A percentile compares a stretch with the other conserved stretches of the same genome.
phyloP scores from a whole-genome alignment of 2,888 invertebrate species.

The Shargacucullia verbasci region DNA sequence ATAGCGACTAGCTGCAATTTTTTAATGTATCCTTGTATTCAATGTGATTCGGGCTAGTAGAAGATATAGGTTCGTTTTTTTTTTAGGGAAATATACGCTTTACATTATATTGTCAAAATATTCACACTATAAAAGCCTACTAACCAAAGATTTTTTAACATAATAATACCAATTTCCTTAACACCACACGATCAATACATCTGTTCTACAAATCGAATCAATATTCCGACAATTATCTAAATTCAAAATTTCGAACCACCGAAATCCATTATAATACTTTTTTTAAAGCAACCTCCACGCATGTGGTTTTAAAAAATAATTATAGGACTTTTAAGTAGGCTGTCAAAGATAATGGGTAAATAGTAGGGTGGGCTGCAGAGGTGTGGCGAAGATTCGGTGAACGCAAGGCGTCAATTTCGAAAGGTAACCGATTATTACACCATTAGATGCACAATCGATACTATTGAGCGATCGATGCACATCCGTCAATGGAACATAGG shows the following conservation, averaged over 20 bases:
- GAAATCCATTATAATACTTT: conserved; percentile 80
- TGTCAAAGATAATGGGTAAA: conserved; percentile 88
- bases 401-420: conserved; percentile 84
- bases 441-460: conserved; percentile 87
- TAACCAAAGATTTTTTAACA: conserved; percentile 14
- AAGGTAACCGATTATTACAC: conserved; percentile 83
- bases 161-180: conserved; percentile 62
- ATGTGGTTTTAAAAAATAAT: conserved; percentile 81
- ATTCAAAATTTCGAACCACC: conserved; percentile 70
- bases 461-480: conserved; percentile 73
- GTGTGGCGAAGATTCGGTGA: conserved; percentile 73
- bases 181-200: conserved; percentile 59
- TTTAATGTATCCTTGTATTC: too few relatives aligned
- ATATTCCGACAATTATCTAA: conserved; percentile 75
- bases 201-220: conserved; percentile 74
- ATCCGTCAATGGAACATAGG: conserved; percentile 9
- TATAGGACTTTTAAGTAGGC: conserved; percentile 83
- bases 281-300: conserved; percentile 74
- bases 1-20: too few relatives aligned
- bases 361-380: conserved; percentile 77
- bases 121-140: conserved; percentile 35
- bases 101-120: conserved; percentile 32
- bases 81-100: conserved; percentile 16
- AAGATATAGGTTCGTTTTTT: too few relatives aligned
- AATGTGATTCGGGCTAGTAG: too few relatives aligned